These are phyloP conservation scores for Drosophila quinaria DNA, from an alignment of 2,888 invertebrate species.

Conservation along the genomic window DNA sequence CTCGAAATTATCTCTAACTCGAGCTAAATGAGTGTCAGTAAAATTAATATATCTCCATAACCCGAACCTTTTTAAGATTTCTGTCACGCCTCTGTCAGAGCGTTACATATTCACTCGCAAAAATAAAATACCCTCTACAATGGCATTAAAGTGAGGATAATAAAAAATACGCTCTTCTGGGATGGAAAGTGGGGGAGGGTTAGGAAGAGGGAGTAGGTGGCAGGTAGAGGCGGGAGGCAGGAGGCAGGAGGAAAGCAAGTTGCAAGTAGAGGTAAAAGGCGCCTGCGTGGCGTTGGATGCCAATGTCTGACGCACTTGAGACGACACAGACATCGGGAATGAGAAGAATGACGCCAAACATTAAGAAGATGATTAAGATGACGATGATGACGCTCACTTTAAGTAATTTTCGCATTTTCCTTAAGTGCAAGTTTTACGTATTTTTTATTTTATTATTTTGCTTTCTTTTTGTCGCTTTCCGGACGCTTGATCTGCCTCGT, in stretches of 20 bases:
- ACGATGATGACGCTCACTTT: constrained; percentile 25
- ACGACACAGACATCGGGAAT: constrained; percentile 28
- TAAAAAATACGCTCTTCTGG: not conserved
- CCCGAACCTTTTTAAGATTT: too few relatives aligned
- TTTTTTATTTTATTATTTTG: constrained; percentile 2
- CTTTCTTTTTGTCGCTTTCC: constrained; percentile 37
- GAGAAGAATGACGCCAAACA: constrained; percentile 15
- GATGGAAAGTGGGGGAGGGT: not conserved
- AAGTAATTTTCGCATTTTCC: constrained; percentile 39
- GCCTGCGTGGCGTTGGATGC: constrained; percentile 24
- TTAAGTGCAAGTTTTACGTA: constrained; percentile 20
- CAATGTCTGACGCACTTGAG: constrained; percentile 51
- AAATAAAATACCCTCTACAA: not conserved
- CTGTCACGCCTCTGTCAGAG: not conserved
- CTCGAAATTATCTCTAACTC: too few relatives aligned
- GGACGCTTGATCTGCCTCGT: constrained; percentile 26
- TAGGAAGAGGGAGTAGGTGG: not conserved
- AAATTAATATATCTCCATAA: too few relatives aligned
- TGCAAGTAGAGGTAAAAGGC: constrained; percentile 13
- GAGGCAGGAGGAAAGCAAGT: not conserved
- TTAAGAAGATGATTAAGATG: constrained; percentile 7
- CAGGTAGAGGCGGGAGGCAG: not conserved
- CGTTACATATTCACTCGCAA: not conserved
- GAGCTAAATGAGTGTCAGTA: too few relatives aligned
- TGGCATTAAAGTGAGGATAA: not conserved